Conservation (phyloP, 2,113 vertebrate genomes). For the Azemiops feae region DNA sequence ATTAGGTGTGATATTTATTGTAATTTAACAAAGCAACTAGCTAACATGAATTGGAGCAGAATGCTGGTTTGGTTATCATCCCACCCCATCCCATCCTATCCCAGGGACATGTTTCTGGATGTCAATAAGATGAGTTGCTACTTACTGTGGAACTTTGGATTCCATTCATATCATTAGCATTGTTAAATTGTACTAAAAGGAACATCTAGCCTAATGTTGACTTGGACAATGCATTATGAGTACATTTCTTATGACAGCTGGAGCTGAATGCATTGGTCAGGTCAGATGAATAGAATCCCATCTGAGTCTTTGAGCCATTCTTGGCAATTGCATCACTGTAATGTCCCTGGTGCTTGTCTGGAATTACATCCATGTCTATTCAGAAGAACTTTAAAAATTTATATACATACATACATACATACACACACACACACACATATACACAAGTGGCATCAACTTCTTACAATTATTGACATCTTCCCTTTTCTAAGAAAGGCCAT, state of each 20-base stretch:
- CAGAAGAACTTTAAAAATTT: background rate
- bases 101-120: background rate
- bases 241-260: background rate
- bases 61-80: background rate
- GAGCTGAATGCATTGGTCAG: background rate
- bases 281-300: background rate
- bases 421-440: too few species aligned
- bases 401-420: too few species aligned
- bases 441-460: background rate
- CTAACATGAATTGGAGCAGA: background rate
- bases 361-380: background rate
- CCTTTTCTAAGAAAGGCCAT: background rate
- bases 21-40: too few species aligned
- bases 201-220: background rate
- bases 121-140: background rate
- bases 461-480: background rate
- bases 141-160: background rate
- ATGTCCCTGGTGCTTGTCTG: background rate
- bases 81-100: too few species aligned
- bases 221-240: background rate
- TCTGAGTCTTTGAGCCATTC: background rate
- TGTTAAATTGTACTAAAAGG: background rate
- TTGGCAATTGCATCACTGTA: background rate
- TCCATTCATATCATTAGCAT: background rate
- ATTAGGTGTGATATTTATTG: background rate